Percentiles rank a stretch among this genome's conserved stretches.
Evolutionary conservation across 2,113 vertebrate genomes (phyloP).

Genomic region (Macrotis lagotis): DNA sequence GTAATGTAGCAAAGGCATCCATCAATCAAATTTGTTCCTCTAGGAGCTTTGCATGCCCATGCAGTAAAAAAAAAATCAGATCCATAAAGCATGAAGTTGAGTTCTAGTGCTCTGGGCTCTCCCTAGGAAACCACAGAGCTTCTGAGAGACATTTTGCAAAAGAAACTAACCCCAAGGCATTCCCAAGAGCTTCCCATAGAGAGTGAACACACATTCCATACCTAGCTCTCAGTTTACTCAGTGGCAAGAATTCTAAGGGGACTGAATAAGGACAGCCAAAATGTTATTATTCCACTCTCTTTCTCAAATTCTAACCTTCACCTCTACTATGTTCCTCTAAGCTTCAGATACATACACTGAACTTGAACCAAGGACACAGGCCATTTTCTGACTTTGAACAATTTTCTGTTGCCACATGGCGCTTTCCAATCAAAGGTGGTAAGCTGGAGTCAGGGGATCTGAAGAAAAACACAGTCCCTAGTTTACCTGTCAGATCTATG

Average conservation of each 20-base stretch:
- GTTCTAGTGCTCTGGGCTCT: background rate
- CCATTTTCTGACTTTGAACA: slow-evolving; percentile 22
- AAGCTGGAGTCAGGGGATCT: background rate
- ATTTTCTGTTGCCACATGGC: background rate
- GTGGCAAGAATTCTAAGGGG: background rate
- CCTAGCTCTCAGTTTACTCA: slow-evolving; percentile 5
- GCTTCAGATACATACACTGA: background rate
- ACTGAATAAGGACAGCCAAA: background rate
- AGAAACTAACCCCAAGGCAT: background rate
- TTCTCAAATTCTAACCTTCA: background rate
- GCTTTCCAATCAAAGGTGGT: background rate
- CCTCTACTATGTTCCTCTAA: background rate
- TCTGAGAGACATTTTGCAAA: slow-evolving; percentile 14
- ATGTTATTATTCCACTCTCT: background rate
- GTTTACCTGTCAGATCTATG: too few relatives aligned
- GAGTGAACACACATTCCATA: background rate
- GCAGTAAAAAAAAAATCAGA: slow-evolving; percentile 1
- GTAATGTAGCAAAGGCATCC: background rate
- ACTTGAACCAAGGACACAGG: slow-evolving; percentile 45
- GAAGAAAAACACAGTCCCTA: background rate
- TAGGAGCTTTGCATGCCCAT: background rate
- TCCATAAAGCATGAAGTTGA: slow-evolving; percentile 18
- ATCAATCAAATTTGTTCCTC: slow-evolving; percentile 55
- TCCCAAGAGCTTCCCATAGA: background rate
- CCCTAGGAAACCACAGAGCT: background rate